Evolutionary conservation across 1,140 invertebrate genomes (phyloP), one percentile per base, ranked within the genome.

Genomic region (Caenorhabditis inopinata): DNA sequence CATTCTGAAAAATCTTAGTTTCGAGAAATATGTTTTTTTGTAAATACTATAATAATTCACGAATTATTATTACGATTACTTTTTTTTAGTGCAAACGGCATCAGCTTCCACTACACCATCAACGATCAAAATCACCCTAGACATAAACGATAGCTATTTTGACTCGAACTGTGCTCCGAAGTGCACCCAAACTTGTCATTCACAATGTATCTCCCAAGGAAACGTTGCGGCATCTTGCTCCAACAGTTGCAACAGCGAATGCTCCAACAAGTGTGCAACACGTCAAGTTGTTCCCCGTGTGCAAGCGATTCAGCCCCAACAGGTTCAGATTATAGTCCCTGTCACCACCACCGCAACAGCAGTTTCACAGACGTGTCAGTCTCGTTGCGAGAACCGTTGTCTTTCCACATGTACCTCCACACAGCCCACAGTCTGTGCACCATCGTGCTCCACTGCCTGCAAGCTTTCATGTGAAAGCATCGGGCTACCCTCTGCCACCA

Each of bases 161-260:
- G 38, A 58, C 42, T 46, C 32, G 2, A 51, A 78, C n/a, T 78
- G 76, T 32, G 49, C 49, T 32, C 32, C 49, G 7, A 78, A 78
- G 46, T 78, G 76, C 21, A 68, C 35, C 29, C 76, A 78, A 47
- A 25, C 49, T 5, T 78, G 76, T 68, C 76, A 78, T 78, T 78
- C 76, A n/a, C 76, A 78, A 53, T 78, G 76, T 46, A 47, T 78
- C 42, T 78, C 76, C 12, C 49, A 78, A 78, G 76, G 76, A 23
- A 78, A 78, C 32, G 29, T 53, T 16, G 76, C 76, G 0, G 49
- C 49, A 0, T 51, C 49, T 3, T 78, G 76, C 45, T 58, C 76
- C 53, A 42, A 38, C 18, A 35, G 51, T 53, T 78, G 76, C 47
- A 62, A 49, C 42, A 49, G 29, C 42, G 32, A 78, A n/a, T 78